Percentiles rank a stretch among this genome's conserved stretches.
Conservation (phyloP, 2,113 vertebrate genomes). For the Struthidea cinerea region DNA sequence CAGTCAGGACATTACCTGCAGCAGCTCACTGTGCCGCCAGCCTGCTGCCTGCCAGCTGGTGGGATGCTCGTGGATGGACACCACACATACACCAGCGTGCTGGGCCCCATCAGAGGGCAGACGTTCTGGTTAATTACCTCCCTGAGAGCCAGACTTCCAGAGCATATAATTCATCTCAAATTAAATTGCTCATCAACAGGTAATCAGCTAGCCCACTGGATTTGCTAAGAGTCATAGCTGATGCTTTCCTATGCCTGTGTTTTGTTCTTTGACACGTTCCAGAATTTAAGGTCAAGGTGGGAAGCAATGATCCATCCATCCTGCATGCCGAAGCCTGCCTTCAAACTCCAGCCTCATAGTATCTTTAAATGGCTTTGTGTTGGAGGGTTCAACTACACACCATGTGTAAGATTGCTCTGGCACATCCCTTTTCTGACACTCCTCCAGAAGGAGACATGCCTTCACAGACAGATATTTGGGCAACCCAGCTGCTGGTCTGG, state of each 20-base stretch:
- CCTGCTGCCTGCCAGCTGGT: background rate
- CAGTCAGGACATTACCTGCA: background rate
- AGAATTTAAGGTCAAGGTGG: background rate
- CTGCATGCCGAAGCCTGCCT: background rate
- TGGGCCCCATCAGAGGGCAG: background rate
- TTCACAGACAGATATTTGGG: background rate
- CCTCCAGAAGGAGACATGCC: background rate
- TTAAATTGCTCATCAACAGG: slow-evolving; percentile 20
- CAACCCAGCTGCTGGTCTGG: background rate
- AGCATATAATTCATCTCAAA: background rate
- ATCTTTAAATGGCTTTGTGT: background rate
- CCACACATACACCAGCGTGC: accelerated
- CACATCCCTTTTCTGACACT: background rate
- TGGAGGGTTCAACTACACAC: background rate
- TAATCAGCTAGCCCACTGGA: background rate
- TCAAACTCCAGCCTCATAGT: background rate
- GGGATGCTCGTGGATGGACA: background rate
- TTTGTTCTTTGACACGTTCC: background rate
- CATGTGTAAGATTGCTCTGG: background rate
- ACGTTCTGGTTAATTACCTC: background rate
- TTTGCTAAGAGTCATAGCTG: background rate
- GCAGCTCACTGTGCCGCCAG: background rate
- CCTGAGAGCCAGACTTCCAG: background rate
- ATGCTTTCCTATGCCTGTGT: background rate
- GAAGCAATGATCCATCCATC: background rate